phyloP scores from a whole-genome alignment of 2,888 invertebrate genomes.

The Himalopsyche tibetana region DNA sequence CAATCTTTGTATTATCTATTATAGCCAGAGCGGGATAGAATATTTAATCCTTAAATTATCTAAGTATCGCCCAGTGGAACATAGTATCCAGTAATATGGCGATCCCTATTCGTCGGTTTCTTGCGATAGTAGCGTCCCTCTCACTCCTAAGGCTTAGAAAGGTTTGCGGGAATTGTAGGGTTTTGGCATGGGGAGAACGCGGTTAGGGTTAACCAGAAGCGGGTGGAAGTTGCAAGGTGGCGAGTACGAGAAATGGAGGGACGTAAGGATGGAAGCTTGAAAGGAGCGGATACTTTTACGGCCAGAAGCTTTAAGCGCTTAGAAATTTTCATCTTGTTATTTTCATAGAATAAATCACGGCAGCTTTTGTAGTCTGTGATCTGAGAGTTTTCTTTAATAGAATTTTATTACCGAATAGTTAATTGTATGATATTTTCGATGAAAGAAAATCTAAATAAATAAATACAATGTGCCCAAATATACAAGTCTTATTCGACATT shows the following conservation, averaged over 20 bases:
- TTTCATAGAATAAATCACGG: no score
- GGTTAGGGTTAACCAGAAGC: conserved; percentile 32
- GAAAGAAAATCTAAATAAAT: no score
- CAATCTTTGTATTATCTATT: conserved; percentile 65
- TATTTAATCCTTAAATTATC: conserved; percentile 65
- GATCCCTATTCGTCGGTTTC: conserved; percentile 48
- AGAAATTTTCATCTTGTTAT: background rate
- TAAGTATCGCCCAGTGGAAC: conserved; percentile 54
- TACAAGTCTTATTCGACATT: no score
- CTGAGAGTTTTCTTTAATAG: no score
- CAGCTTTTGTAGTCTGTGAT: no score
- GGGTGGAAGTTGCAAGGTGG: conserved; percentile 38
- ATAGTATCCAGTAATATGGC: conserved; percentile 12
- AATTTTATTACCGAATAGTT: no score
- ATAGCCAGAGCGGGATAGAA: conserved; percentile 62
- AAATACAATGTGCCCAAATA: no score
- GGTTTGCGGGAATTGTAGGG: conserved; percentile 63
- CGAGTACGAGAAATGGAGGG: conserved; percentile 38
- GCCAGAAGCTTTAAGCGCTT: conserved; percentile 2
- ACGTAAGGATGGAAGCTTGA: conserved; percentile 62
- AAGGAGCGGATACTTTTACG: conserved; percentile 57
- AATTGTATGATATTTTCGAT: no score
- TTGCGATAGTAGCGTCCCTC: conserved; percentile 45
- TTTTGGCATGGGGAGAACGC: conserved; percentile 45
- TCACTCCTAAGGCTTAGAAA: conserved; percentile 53